Percentiles rank a stretch among this genome's conserved stretches.
These are phyloP conservation scores for Amyelois transitella DNA, from an alignment of 1,140 invertebrate species.

Conservation along the genomic window DNA sequence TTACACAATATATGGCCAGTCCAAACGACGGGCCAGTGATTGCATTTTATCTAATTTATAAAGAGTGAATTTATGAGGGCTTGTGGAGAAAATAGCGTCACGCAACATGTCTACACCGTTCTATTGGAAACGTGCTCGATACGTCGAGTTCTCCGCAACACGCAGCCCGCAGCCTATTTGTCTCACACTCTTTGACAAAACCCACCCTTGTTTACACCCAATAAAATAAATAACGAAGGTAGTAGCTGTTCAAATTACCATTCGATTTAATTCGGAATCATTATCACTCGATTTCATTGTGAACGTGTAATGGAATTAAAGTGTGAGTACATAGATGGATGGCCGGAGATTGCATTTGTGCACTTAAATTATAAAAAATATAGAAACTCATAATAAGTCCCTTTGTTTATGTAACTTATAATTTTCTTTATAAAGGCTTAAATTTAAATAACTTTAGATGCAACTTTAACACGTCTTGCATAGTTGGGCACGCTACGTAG, in stretches of 20 bases:
- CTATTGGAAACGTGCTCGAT: constrained; percentile 38
- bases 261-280: not conserved
- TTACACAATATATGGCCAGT: no score
- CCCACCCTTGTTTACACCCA: constrained; percentile 19
- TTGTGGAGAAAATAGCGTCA: constrained; percentile 34
- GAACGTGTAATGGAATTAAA: no score
- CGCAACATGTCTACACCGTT: constrained; percentile 31
- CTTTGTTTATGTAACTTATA: no score
- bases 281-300: not conserved
- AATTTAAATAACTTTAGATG: no score
- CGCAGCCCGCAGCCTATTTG: constrained; percentile 29
- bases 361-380: no score
- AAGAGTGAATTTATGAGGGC: constrained; percentile 39
- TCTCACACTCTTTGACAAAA: constrained; percentile 32
- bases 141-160: constrained; percentile 33
- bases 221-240: constrained; percentile 23
- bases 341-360: no score
- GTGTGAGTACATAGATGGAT: no score
- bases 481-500: no score
- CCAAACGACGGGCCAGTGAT: constrained; percentile 4
- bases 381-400: no score
- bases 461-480: no score
- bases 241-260: not conserved
- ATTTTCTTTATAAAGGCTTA: no score
- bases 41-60: constrained; percentile 44